These are phyloP conservation scores for Chelidonichthys spinosus DNA, from an alignment of 2,797 vertebrate genomes.

Conservation along the genomic window DNA sequence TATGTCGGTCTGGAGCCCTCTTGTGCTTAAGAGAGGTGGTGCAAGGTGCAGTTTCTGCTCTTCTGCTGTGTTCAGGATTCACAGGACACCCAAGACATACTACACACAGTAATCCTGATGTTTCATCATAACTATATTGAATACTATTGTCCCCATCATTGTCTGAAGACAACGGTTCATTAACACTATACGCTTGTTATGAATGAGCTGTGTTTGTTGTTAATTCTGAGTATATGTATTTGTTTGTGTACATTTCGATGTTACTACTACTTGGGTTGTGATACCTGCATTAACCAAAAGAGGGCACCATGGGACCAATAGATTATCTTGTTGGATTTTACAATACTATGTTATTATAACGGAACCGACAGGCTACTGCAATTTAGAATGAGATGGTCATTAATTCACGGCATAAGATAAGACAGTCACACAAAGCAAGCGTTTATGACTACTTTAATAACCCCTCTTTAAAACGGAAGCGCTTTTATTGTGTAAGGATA, in stretches of 20 bases:
- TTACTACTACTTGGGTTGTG: neutral
- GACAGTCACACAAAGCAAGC: neutral
- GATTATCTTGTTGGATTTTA: neutral
- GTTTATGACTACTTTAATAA: neutral
- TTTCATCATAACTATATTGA: neutral
- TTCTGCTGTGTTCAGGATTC: neutral
- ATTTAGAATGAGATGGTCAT: neutral
- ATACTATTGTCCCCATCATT: neutral
- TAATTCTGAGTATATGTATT: neutral
- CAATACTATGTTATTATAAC: neutral
- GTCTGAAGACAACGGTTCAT: neutral
- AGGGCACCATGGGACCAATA: constrained; percentile 15
- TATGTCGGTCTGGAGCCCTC: constrained; percentile 1
- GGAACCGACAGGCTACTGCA: neutral
- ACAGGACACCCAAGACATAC: neutral
- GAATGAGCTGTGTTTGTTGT: neutral
- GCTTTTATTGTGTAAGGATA: constrained; percentile 54
- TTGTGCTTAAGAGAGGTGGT: constrained; percentile 27
- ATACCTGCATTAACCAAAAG: constrained; percentile 29
- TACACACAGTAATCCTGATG: neutral
- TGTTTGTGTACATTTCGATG: neutral
- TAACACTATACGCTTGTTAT: neutral
- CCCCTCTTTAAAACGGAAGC: constrained; percentile 2
- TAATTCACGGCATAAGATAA: neutral
- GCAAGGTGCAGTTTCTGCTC: neutral